Evolutionary conservation across 53 echinoderm and acorn worm species (phyloP).

Genomic region (Crossaster papposus): DNA sequence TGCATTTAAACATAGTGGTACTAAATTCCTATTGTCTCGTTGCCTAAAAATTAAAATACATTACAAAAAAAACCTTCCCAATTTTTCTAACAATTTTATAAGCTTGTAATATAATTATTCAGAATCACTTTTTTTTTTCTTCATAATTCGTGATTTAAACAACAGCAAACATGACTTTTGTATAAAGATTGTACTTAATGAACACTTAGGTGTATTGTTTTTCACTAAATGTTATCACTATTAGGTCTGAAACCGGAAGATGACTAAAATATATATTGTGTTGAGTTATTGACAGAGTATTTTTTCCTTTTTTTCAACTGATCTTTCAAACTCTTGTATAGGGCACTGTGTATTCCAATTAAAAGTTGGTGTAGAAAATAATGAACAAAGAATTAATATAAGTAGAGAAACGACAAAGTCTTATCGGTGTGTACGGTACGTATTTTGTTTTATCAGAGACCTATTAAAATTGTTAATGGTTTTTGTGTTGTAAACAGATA

Average conservation of each 20-base stretch:
- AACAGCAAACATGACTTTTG: background rate
- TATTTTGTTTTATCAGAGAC: constrained; percentile 35
- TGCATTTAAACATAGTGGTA: background rate
- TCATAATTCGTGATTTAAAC: constrained; percentile 8
- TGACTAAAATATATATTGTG: background rate
- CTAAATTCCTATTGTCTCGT: background rate
- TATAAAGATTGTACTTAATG: constrained; percentile 21
- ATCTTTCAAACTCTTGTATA: constrained; percentile 40
- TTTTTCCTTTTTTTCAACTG: constrained; percentile 1
- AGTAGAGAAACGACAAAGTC: background rate
- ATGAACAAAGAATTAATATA: constrained; percentile 51
- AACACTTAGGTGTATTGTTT: background rate
- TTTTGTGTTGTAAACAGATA: background rate
- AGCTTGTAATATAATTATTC: constrained; percentile 41
- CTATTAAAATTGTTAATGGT: constrained; percentile 22
- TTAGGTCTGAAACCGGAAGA: background rate
- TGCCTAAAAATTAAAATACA: background rate
- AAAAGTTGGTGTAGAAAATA: constrained; percentile 53
- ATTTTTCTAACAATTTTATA: constrained; percentile 51
- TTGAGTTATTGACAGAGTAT: background rate
- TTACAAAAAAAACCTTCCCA: constrained; percentile 4
- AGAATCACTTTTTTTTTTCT: background rate
- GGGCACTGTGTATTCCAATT: constrained; percentile 54
- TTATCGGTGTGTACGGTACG: constrained; percentile 53
- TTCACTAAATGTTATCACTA: background rate